Evolutionary conservation across 2,888 invertebrate genomes (phyloP), one percentile per base, ranked within the genome.

Genomic region (Deilephila porcellus): DNA sequence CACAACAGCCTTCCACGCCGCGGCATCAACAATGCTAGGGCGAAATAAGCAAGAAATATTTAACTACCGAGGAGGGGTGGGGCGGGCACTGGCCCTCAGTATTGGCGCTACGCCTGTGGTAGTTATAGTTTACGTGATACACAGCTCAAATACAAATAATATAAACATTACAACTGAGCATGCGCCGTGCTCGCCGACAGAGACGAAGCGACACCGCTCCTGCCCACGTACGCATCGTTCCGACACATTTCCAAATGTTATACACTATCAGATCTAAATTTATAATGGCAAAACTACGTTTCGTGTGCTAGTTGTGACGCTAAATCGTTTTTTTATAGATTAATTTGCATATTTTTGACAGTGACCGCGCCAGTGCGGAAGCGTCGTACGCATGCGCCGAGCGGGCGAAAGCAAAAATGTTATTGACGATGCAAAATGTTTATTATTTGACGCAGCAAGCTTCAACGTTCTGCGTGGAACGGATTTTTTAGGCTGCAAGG

Each of bases 71-170:
- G 78, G 92, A 85, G 92, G 93, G 92, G 91, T 85, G 91, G 93
- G 94, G 93, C 91, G 92, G 90, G 88, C 88, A 83, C 88, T 89
- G 91, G 91, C 92, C 93, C 93, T 91, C 93, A 93, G 94, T 93
- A 93, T 94, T 94, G 94, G 95, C 90, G 94, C 92, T 93, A 90
- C 90, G 93, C 88, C 93, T 94, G 95, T 94, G 94, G 95, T 95
- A 95, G 94, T 95, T 95, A 94, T 95, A 95, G 95, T 95, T 95
- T 95, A 95, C 95, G 91, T 93, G 95, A 95, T 95, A 95, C 95
- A 95, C 95, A 95, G 93, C 94, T 95, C 93, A 94, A 95, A 95
- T 95, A 95, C 95, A 95, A 95, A 95, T 95, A 95, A 95, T 95
- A 95, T 95, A 95, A 95, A 95, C 95, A 95, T 94, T 93, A 91